These are phyloP conservation scores for Pedionomus torquatus DNA, from an alignment of 2,113 vertebrate genomes.

Conservation along the genomic window DNA sequence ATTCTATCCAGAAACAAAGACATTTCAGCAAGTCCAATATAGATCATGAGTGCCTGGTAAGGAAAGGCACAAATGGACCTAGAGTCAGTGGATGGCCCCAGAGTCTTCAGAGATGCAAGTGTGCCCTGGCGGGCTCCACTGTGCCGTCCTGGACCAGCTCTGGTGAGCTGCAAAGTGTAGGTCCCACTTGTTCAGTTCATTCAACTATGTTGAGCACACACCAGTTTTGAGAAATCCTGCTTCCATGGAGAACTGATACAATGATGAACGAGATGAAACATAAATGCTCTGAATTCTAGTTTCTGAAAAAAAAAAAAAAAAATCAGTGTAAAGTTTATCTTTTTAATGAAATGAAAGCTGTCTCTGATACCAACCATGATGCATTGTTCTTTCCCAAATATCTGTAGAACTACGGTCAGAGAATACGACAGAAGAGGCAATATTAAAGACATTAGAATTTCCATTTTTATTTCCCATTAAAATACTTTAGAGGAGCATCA, in stretches of 20 bases:
- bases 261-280: background rate
- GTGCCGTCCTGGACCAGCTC: too few species aligned
- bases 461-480: background rate
- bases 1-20: background rate
- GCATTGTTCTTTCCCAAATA: background rate
- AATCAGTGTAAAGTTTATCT: background rate
- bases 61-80: background rate
- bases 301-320: background rate
- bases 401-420: background rate
- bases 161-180: background rate
- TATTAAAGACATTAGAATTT: background rate
- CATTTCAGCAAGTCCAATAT: rapidly evolving
- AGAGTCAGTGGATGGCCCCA: background rate
- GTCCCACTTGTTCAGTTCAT: background rate
- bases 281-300: background rate
- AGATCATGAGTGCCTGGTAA: background rate
- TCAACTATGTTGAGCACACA: background rate
- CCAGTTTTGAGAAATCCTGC: background rate
- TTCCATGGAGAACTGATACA: background rate
- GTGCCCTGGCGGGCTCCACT: too few species aligned
- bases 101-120: too few species aligned
- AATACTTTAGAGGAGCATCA: background rate
- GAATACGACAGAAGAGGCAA: background rate
- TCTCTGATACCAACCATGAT: background rate
- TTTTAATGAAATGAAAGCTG: background rate